Conservation (phyloP, 2,888 invertebrate species). For the Luffia ferchaultella region DNA sequence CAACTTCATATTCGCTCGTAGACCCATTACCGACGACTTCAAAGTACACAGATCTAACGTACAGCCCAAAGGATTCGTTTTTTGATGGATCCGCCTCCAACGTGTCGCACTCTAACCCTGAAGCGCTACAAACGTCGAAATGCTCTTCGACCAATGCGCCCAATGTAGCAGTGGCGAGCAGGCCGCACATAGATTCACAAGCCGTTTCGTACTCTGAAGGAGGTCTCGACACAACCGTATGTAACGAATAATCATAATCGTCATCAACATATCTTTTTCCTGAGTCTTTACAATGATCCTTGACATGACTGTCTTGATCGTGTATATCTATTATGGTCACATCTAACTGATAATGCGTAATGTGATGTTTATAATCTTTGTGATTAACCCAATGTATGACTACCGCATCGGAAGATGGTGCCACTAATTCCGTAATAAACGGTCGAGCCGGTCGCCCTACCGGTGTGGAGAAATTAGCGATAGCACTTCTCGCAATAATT, state of each 20-base stretch:
- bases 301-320: constrained; percentile 22
- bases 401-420: constrained; percentile 28
- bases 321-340: constrained; percentile 35
- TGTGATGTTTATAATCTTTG: constrained; percentile 32
- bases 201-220: constrained; percentile 37
- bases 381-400: constrained; percentile 48
- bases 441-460: constrained; percentile 48
- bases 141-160: constrained; percentile 38
- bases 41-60: constrained; percentile 26
- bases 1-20: constrained; percentile 29
- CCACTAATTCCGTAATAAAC: constrained; percentile 41
- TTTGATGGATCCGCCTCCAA: constrained; percentile 22
- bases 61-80: constrained; percentile 29
- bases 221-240: constrained; percentile 40
- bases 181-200: constrained; percentile 45
- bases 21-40: constrained; percentile 28
- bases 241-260: constrained; percentile 28
- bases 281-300: constrained; percentile 35
- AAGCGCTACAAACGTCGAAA: constrained; percentile 37
- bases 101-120: constrained; percentile 22
- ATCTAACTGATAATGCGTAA: constrained; percentile 40
- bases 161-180: constrained; percentile 31
- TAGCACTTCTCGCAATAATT: constrained; percentile 31
- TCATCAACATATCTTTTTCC: too few species aligned
- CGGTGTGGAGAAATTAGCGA: constrained; percentile 38